phyloP scores from a whole-genome alignment of 1,140 invertebrate species.

The Druon quercuslanigerum region DNA sequence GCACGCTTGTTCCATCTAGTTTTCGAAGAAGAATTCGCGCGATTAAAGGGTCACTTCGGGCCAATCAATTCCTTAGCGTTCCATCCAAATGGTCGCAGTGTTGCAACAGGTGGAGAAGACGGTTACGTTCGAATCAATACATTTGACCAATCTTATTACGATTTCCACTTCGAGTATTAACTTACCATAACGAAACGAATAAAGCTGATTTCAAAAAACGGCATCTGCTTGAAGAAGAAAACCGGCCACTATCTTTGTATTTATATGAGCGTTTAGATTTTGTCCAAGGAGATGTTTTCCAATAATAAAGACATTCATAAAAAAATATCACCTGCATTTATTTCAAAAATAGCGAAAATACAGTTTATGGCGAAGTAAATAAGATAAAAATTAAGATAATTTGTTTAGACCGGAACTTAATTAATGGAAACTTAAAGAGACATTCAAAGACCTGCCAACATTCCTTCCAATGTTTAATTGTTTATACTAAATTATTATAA shows the following conservation, averaged over 20 bases:
- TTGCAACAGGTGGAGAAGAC: slow-evolving; percentile 98
- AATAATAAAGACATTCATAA: slow-evolving; percentile 7
- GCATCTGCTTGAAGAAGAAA: not conserved
- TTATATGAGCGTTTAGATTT: slow-evolving; percentile 34
- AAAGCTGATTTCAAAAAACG: too few species aligned
- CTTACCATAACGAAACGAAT: too few species aligned
- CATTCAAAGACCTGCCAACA: too few species aligned
- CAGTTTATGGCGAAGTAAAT: not conserved
- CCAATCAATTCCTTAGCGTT: slow-evolving; percentile 99
- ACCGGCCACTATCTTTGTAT: not conserved
- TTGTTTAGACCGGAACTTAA: too few species aligned
- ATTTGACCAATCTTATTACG: slow-evolving; percentile 97
- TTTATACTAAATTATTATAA: too few species aligned
- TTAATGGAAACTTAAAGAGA: too few species aligned
- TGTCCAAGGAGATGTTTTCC: slow-evolving; percentile 5
- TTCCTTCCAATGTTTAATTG: too few species aligned
- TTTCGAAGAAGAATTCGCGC: slow-evolving; percentile 99
- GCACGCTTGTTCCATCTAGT: slow-evolving; percentile 98
- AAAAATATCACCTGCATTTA: not conserved
- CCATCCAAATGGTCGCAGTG: slow-evolving; percentile 98
- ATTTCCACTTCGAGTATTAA: slow-evolving; percentile 96
- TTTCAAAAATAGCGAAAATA: not conserved
- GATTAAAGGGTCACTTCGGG: slow-evolving; percentile 99
- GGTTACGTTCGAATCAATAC: slow-evolving; percentile 97
- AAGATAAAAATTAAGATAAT: too few species aligned